A percentile compares a stretch with the other conserved stretches of the same genome.
Evolutionary conservation across 2,888 invertebrate genomes (phyloP).

Genomic region (Ichneumon xanthorius): DNA sequence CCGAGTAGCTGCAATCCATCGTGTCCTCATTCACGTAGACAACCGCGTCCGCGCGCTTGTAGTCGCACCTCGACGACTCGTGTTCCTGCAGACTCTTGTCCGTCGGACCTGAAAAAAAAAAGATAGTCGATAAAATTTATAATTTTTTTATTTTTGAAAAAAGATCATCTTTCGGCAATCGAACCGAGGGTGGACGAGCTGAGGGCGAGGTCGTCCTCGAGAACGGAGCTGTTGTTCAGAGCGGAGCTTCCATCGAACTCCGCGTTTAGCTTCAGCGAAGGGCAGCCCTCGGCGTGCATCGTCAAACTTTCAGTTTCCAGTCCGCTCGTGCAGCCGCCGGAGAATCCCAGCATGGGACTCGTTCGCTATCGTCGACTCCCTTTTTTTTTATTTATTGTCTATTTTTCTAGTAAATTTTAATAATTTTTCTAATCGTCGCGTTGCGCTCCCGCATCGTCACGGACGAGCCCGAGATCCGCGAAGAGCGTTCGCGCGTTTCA

Average conservation of each 20-base stretch:
- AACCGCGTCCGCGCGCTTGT: conserved; percentile 52
- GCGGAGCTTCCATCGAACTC: conserved; percentile 63
- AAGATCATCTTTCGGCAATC: not conserved
- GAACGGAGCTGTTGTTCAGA: conserved; percentile 68
- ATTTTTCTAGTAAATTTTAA: too few species aligned
- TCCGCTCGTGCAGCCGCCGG: not conserved
- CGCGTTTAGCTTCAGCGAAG: conserved; percentile 55
- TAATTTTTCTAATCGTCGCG: too few species aligned
- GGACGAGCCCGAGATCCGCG: not conserved
- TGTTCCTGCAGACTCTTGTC: conserved; percentile 69
- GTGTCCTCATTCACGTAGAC: conserved; percentile 73
- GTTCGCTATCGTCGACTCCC: not conserved
- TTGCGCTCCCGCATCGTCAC: too few species aligned
- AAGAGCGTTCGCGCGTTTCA: not conserved
- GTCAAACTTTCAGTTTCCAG: conserved; percentile 20
- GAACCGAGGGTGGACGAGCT: conserved; percentile 72
- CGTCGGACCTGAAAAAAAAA: conserved; percentile 65
- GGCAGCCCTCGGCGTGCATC: conserved; percentile 69
- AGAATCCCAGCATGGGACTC: conserved; percentile 5
- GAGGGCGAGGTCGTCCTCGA: conserved; percentile 73
- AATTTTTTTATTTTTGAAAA: not conserved
- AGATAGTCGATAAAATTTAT: not conserved
- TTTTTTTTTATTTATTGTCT: too few species aligned
- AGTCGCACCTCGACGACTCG: conserved; percentile 21
- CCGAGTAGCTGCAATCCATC: conserved; percentile 72